These are phyloP conservation scores for Phallusia fumigata DNA, from an alignment of 23 tunicate genomes.

Conservation along the genomic window DNA sequence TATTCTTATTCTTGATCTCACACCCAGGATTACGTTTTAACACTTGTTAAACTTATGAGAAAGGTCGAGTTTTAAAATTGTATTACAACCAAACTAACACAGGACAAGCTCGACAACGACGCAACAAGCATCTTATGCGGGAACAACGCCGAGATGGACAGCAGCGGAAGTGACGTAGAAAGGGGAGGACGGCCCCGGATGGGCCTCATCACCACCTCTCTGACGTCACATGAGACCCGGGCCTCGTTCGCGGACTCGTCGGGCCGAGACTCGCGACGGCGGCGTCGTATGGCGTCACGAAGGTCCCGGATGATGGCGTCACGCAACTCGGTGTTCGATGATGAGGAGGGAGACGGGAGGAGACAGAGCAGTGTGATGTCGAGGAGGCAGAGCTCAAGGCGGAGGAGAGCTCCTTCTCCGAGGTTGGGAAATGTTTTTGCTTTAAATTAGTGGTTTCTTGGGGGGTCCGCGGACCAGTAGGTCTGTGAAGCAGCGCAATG, in stretches of 20 bases:
- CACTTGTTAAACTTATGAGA: no score
- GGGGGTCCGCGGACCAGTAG: no score
- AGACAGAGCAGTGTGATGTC: neutral
- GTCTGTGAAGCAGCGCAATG: no score
- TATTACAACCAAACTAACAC: no score
- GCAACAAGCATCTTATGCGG: neutral
- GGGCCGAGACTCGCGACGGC: conserved; percentile 1
- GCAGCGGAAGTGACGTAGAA: conserved; percentile 33
- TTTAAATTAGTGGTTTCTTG: no score
- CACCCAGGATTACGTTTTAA: no score
- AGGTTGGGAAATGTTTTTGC: no score
- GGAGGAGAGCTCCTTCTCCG: neutral
- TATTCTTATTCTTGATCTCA: no score
- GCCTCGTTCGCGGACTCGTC: neutral
- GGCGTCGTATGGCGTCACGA: neutral
- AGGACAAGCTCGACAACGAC: neutral
- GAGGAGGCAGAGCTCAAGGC: neutral
- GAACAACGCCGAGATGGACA: neutral
- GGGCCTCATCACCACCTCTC: conserved; percentile 66
- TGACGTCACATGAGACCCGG: conserved; percentile 26
- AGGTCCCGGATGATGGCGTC: neutral
- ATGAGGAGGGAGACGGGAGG: neutral
- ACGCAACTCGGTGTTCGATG: neutral
- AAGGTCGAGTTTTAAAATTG: no score
- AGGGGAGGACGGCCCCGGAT: conserved; percentile 8